Evolutionary conservation across 2,797 vertebrate species (phyloP).

Genomic region (Enteromius radiatus): DNA sequence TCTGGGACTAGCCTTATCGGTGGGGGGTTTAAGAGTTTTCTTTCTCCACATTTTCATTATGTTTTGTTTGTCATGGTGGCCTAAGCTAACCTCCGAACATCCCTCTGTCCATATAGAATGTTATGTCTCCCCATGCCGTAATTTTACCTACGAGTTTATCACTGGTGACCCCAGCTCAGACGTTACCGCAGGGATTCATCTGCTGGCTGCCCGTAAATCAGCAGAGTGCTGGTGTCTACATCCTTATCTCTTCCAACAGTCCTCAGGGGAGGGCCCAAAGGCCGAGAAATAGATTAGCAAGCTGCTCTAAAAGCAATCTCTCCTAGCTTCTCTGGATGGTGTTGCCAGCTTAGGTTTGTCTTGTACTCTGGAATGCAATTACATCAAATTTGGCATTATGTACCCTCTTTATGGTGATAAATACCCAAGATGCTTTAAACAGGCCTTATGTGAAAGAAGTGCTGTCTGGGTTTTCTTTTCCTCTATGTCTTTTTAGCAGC

Average conservation of each 20-base stretch:
- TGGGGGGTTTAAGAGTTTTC: not conserved
- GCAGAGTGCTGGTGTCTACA: constrained; percentile 42
- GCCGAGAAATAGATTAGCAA: constrained; percentile 50
- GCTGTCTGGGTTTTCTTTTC: constrained; percentile 31
- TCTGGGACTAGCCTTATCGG: no score
- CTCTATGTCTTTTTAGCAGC: constrained; percentile 25
- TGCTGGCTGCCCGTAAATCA: constrained; percentile 52
- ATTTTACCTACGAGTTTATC: constrained; percentile 54
- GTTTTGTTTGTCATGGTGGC: constrained; percentile 9
- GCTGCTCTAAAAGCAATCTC: constrained; percentile 38
- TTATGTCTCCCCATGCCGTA: constrained; percentile 24
- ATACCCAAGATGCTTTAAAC: constrained; percentile 36
- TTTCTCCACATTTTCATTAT: not conserved
- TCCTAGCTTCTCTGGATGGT: constrained; percentile 4
- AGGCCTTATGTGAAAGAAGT: constrained; percentile 2
- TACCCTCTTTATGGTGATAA: constrained; percentile 33
- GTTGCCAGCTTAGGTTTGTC: constrained; percentile 27
- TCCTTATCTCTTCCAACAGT: constrained; percentile 52
- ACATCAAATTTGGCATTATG: constrained; percentile 22
- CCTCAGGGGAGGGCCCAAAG: constrained; percentile 39
- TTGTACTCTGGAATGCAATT: constrained; percentile 13
- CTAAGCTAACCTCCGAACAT: constrained; percentile 7
- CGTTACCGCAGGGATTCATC: constrained; percentile 44
- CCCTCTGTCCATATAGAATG: constrained; percentile 29
- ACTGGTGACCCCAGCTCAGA: constrained; percentile 37